Percentiles rank a stretch among this genome's conserved stretches.
Evolutionary conservation across 2,888 invertebrate species (phyloP).

Genomic region (Agrotis ipsilon): DNA sequence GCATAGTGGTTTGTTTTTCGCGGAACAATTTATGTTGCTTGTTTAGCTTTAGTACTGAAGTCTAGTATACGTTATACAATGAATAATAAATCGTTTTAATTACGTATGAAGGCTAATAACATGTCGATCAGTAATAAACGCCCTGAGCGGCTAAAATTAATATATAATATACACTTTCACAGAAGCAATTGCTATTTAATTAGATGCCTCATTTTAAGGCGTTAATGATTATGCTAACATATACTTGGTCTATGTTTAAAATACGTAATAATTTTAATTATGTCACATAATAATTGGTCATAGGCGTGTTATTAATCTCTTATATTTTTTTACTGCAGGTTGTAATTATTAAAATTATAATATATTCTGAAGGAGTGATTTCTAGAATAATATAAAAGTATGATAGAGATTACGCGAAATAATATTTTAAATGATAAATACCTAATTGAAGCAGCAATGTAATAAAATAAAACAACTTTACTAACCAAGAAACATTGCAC

Average conservation of each 20-base stretch:
- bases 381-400: not conserved
- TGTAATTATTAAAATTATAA: not conserved
- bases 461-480: slow-evolving; percentile 21
- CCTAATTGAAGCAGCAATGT: not conserved
- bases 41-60: slow-evolving; percentile 21
- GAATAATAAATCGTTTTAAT: slow-evolving; percentile 56
- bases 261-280: slow-evolving; percentile 4
- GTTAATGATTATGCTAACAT: slow-evolving; percentile 11
- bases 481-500: slow-evolving; percentile 16
- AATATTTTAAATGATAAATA: not conserved
- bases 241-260: not conserved
- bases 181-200: not conserved
- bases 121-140: slow-evolving; percentile 43
- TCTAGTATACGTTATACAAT: slow-evolving; percentile 47
- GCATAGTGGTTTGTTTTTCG: slow-evolving; percentile 22
- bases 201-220: slow-evolving; percentile 3
- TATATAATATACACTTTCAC: slow-evolving; percentile 24
- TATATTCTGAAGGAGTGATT: not conserved
- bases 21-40: slow-evolving; percentile 25
- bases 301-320: not conserved
- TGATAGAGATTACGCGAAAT: not conserved
- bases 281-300: slow-evolving; percentile 11
- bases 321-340: not conserved
- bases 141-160: slow-evolving; percentile 12
- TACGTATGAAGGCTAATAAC: slow-evolving; percentile 36